Base-by-base conservation (phyloP, 2,888 invertebrate species). In the Tetragnatha montana region DNA sequence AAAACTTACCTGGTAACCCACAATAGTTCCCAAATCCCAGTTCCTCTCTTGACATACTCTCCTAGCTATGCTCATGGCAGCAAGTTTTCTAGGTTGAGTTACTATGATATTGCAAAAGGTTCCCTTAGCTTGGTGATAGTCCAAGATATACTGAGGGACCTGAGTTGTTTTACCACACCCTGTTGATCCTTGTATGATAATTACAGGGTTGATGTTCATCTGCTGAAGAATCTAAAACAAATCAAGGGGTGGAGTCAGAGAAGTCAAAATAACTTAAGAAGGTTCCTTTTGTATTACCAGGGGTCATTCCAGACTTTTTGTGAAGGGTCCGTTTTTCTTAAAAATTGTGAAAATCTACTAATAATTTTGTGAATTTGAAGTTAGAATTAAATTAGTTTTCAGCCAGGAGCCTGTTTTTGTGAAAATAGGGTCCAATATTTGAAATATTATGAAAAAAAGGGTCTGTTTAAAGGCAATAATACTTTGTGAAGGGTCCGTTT, bases 61-160 rank as follows among this genome's bases (percentile, higher is more conserved):
- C 91, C 95, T 95, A 0, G 98, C 96, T 88, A 99, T 96, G 92
- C 97, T 97, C 81, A 97, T 96, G 17, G 99, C 98, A 8, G 98
- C 99, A 92, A 99, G 97, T 92, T 97, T 95, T 87, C 99, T 95
- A 0, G 99, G 99, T 93, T 99, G 98, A 0, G 99, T 99, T 0
- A 98, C 97, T 74, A 97, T 94, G 91, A 99, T 97, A 93, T 97
- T 98, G 93, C 98, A 98, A 80, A 95, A 95, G 85, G 94, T 94
- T 47, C 95, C 95, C 49, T 95, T 94, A 78, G 95, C 22, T 85
- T 95, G 95, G 91, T 95, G 95, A 92, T 96, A 95, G 92, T 98
- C 97, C n/a, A 98, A 94, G 91, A 99, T 97, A 94, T 96, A 98
- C 93, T 98, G 98, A 0, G 98, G 98, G 0, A 97, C 97, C 94